Base-by-base conservation (phyloP, 2,113 vertebrate species). In the Noctilio leporinus region DNA sequence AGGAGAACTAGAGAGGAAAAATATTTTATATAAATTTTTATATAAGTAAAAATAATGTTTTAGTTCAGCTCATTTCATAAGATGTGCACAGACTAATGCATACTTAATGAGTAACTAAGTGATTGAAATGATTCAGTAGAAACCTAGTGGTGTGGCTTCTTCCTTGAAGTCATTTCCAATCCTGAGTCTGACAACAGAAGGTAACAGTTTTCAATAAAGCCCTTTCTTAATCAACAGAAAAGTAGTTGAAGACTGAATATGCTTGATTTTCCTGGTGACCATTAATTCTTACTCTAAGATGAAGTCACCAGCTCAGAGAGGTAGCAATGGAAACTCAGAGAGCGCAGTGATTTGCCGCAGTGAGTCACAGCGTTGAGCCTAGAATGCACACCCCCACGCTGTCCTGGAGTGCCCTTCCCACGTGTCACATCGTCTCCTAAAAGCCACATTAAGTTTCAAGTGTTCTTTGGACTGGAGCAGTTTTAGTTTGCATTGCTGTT, bases 401-500 rank as follows among this genome's bases (percentile, higher is more conserved):
- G 19, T 20, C n/a, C 40, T 30, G 16, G 7, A 15, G 43, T 14
- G 12, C 15, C 67, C 28, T 83, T 40, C 53, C 35, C 24, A 26
- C 30, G 11, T 12, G 28, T 26, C 19, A 49, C 30, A 53, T 26
- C 67, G 47, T 75, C 83, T 82, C 45, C 49, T 62, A 15, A 45
- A 81, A 88, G n/a, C 91, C 67, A 55, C 77, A 69, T 5, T 87
- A 81, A 55, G 77, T 87, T 47, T 81, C 77, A 19, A 84, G 45
- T 94, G 43, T 62, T 93, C 89, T 78, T 73, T 84, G 47, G 59
- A 72, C 35, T 96, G 90, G 76, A 96, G 90, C 33, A 55, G 76
- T 81, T 84, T 93, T 82, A 86, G 40, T 90, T 92, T 93, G 51
- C 35, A 40, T 85, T 84, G 38, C 72, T 92, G 14, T 87, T 96